Evolutionary conservation across 2,888 invertebrate species (phyloP), one percentile per base, ranked within the genome.

Genomic region (Epirrita christyi): DNA sequence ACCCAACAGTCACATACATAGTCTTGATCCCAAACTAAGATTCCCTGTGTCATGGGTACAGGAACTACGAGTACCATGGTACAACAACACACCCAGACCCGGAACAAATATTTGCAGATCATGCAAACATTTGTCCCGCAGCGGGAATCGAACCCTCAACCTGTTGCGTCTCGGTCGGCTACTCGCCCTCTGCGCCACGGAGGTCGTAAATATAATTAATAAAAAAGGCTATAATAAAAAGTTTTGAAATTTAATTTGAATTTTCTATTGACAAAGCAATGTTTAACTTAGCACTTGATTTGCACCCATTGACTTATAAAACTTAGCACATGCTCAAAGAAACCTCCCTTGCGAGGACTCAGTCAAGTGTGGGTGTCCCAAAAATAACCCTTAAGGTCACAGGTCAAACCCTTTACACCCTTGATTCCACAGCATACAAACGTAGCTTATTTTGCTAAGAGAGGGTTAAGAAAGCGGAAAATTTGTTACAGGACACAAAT

Each of bases 361-460:
- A 62, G 51, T 44, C 58, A 59, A 64, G 66, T 66, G 64, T 48
- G 47, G 51, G 48, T 29, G 53, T 59, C 56, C 59, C 58, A 46
- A 60, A 63, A 66, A 59, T 55, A 55, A 61, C 63, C 63, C 60
- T 49, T 44, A 48, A 65, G 61, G 55, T 63, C 64, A 64, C 56
- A 58, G 66, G 64, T 66, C 62, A 64, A 59, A 61, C 66, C 56
- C 48, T 29, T 62, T 41, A 49, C 62, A 53, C 63, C 52, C 64
- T 66, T 66, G 66, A 66, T 47, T 66, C 59, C 66, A 66, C 65
- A 50, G 37, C 59, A 49, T 45, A 50, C 51, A 40, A 54, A 57
- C 44, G 47, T 55, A 48, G 56, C 59, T 57, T 57, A 57, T 42
- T 55, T 48, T 45, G 21, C 21, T 21, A 37, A 13, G 27, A 41